Evolutionary conservation across 2,888 invertebrate species (phyloP).

Genomic region (Embidobia sp.): DNA sequence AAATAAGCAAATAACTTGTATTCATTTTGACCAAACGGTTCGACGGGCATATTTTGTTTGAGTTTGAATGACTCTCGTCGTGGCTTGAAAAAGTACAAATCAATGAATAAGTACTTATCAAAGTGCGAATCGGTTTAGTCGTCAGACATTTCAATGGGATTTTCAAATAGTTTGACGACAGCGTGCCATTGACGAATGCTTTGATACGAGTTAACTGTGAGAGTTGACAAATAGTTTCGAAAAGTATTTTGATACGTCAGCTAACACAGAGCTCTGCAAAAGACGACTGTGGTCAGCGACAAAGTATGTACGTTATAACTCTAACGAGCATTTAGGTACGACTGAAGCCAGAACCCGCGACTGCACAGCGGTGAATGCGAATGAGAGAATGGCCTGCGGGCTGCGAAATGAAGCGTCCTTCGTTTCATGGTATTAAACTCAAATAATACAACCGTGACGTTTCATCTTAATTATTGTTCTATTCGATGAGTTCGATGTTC

Average conservation of each 20-base stretch:
- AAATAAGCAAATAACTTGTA: too few species aligned
- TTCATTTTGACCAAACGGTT: too few species aligned
- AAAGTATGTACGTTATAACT: constrained; percentile 21
- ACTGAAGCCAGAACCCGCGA: constrained; percentile 34
- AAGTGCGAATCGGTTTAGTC: too few species aligned
- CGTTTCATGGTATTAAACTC: constrained; percentile 34
- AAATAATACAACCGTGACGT: constrained; percentile 30
- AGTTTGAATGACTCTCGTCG: too few species aligned
- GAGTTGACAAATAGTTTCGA: constrained; percentile 19
- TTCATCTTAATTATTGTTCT: constrained; percentile 30
- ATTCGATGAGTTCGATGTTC: constrained; percentile 13
- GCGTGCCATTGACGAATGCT: neutral
- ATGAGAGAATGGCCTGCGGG: constrained; percentile 33
- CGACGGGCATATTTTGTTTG: too few species aligned
- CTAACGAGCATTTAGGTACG: constrained; percentile 39
- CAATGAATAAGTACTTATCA: too few species aligned
- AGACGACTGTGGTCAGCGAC: constrained; percentile 30
- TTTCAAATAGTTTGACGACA: too few species aligned
- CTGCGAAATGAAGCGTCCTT: constrained; percentile 39
- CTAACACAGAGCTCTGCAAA: constrained; percentile 14
- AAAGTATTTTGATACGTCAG: constrained; percentile 15
- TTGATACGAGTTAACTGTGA: constrained; percentile 2
- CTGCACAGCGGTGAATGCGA: constrained; percentile 37
- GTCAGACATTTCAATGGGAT: too few species aligned
- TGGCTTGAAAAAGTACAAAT: too few species aligned